Evolutionary conservation across 2,888 invertebrate genomes (phyloP), one percentile per base, ranked within the genome.

Genomic region (Prenolepis imparis): DNA sequence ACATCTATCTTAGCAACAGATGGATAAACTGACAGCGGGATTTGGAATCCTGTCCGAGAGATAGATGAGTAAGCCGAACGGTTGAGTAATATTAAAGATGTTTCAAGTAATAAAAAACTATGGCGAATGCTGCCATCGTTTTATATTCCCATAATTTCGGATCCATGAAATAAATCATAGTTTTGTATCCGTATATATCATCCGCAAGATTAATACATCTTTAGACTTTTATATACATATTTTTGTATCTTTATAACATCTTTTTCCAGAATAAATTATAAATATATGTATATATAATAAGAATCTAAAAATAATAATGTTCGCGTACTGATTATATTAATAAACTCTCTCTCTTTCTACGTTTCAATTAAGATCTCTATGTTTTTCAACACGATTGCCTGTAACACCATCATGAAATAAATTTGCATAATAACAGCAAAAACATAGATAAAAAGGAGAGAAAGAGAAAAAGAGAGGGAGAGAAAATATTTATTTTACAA

Each of bases 81-180:
- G 70, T 70, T 78, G 78, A 78, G 78, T 78, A 78, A 78, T 78
- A 78, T 78, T 78, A 78, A 78, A 78, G 78, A 78, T 59, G 78
- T 70, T 70, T 59, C 44, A 57, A 57, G 78, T 70, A 78, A 78
- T 70, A 78, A 70, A 78, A 78, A 70, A 70, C 70, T 78, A 70
- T 44, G 4, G 57, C 59, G 75, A 77, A 77, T 55, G n/a, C 77
- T 32, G 28, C 41, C 18, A 70, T 70, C 70, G 57, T 70, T 78
- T 78, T 78, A 59, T 70, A 78, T 78, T 78, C 32, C 44, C 70
- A 41, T 78, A 70, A 78, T 70, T 78, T 78, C 21, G 32, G 32
- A 59, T 57, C 57, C 57, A 68, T 44, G 36, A 78, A 78, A 78
- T 78, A 70, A 78, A 78, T 78, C 57, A 78, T n/a, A 57, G 32